Conservation (phyloP, 2,888 invertebrate genomes). For the Panopea generosa region DNA sequence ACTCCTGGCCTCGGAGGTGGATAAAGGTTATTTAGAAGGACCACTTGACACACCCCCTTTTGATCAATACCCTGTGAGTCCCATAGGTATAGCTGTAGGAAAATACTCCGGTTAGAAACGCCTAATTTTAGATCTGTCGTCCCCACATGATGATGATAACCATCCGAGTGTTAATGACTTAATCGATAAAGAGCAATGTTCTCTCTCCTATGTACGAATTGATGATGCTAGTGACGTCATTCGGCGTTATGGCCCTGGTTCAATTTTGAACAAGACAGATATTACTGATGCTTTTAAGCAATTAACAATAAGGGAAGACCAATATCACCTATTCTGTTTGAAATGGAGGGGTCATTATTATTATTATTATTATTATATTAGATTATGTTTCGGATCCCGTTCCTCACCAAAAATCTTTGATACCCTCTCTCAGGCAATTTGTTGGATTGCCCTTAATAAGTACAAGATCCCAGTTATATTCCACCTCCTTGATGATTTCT, state of each 20-base stretch:
- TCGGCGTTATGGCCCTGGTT: slow-evolving; percentile 9
- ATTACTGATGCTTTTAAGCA: slow-evolving; percentile 55
- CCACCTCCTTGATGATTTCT: slow-evolving; percentile 55
- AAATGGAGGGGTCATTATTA: too few relatives aligned
- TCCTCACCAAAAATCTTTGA: slow-evolving; percentile 48
- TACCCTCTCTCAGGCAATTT: slow-evolving; percentile 34
- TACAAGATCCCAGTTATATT: too few relatives aligned
- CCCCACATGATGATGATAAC: slow-evolving; percentile 48
- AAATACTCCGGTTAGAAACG: slow-evolving; percentile 57
- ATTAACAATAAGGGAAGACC: slow-evolving; percentile 28
- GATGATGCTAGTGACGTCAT: slow-evolving; percentile 59
- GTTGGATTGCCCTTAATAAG: slow-evolving; percentile 51
- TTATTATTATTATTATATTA: slow-evolving; percentile 17
- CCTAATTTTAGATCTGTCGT: slow-evolving; percentile 57
- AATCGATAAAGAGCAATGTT: slow-evolving; percentile 54
- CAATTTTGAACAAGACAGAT: slow-evolving; percentile 46
- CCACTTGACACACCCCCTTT: slow-evolving; percentile 45
- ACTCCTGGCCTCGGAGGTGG: slow-evolving; percentile 39
- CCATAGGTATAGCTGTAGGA: slow-evolving; percentile 43
- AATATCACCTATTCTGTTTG: slow-evolving; percentile 41
- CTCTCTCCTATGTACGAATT: slow-evolving; percentile 46
- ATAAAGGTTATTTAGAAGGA: slow-evolving; percentile 51
- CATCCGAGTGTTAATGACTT: slow-evolving; percentile 51
- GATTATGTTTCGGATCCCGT: slow-evolving; percentile 43
- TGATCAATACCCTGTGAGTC: slow-evolving; percentile 34